Evolutionary conservation across 2,113 vertebrate genomes (phyloP).

Genomic region (Pelmatolapia mariae): DNA sequence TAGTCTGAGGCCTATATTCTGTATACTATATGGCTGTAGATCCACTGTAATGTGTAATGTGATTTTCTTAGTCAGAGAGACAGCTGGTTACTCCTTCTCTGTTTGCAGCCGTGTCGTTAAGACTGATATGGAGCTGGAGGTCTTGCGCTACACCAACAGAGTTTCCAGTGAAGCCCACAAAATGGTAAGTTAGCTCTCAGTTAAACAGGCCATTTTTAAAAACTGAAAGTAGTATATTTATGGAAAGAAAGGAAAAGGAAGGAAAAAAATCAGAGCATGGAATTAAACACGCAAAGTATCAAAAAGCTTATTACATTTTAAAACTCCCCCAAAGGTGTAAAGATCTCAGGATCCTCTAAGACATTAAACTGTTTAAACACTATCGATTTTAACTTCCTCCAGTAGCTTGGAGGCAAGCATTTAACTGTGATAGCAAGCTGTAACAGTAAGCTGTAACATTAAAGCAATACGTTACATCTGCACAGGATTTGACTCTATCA

Average conservation of each 20-base stretch:
- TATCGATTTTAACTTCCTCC: not conserved
- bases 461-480: not conserved
- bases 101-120: slow-evolving; percentile 84
- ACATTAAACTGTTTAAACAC: not conserved
- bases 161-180: slow-evolving; percentile 96
- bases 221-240: not conserved
- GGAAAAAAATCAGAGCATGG: not conserved
- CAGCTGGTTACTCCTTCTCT: not conserved
- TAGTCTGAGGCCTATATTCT: not conserved
- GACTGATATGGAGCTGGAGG: slow-evolving; percentile 96
- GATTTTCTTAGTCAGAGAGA: not conserved
- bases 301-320: not conserved
- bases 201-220: not conserved
- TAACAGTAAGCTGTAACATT: slow-evolving; percentile 20
- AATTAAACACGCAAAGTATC: not conserved
- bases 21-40: accelerated
- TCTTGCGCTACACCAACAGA: slow-evolving; percentile 92
- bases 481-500: not conserved
- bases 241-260: not conserved
- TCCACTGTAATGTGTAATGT: not conserved
- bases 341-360: not conserved
- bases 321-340: not conserved
- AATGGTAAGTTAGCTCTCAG: slow-evolving; percentile 74
- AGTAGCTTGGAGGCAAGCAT: not conserved
- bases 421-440: not conserved